Evolutionary conservation across 2,797 vertebrate species (phyloP).

Genomic region (Myotis planiceps): DNA sequence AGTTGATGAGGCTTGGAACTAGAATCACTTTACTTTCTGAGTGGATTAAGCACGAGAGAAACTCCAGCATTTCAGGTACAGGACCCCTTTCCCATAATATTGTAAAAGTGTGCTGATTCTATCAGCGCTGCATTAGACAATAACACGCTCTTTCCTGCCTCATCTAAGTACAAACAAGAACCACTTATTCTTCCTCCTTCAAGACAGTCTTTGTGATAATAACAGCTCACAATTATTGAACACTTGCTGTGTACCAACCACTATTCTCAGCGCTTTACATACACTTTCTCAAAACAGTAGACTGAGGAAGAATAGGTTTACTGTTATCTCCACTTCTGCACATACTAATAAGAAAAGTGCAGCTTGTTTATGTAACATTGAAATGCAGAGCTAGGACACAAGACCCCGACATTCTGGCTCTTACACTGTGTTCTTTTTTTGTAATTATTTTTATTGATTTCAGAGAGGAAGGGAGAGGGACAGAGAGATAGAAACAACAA

Average conservation of each 20-base stretch:
- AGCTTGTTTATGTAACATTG: neutral
- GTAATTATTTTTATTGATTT: too few relatives aligned
- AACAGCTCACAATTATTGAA: neutral
- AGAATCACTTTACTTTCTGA: neutral
- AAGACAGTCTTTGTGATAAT: neutral
- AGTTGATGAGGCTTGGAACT: neutral
- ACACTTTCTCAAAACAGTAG: neutral
- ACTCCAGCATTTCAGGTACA: neutral
- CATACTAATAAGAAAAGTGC: neutral
- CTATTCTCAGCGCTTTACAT: neutral
- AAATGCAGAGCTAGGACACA: neutral
- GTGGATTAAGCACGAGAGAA: neutral
- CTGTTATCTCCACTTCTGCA: neutral
- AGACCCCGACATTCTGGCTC: neutral
- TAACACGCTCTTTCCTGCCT: neutral
- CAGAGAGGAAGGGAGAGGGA: too few relatives aligned
- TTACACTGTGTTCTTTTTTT: neutral
- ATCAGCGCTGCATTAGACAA: neutral
- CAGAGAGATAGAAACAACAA: too few relatives aligned
- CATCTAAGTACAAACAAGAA: neutral
- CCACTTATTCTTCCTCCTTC: neutral
- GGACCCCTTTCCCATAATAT: neutral
- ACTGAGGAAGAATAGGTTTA: neutral
- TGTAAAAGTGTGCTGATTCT: neutral
- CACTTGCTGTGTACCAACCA: neutral